Percentiles rank a stretch among this genome's conserved stretches.
Conservation (phyloP, 2,797 vertebrate genomes). For the Hapalemur alaotrensis region DNA sequence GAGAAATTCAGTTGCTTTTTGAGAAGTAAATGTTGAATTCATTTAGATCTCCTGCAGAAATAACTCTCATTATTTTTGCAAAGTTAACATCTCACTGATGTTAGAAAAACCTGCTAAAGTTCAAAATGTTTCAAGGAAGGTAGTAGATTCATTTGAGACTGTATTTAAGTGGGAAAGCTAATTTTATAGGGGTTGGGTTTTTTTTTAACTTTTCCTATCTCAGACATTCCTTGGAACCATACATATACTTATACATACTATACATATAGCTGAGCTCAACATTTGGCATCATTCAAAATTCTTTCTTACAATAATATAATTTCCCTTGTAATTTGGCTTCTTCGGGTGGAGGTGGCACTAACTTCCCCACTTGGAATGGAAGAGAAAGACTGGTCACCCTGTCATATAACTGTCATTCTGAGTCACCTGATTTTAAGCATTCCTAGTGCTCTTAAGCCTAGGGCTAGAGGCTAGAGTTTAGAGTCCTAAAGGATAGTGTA, state of each 20-base stretch:
- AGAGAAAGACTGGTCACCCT: neutral
- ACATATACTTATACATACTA: neutral
- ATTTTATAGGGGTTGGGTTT: neutral
- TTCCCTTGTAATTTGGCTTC: neutral
- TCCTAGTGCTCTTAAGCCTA: neutral
- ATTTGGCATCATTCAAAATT: neutral
- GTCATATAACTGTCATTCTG: neutral
- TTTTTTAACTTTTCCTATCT: neutral
- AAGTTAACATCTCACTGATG: neutral
- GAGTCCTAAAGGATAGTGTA: neutral
- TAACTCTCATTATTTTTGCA: neutral
- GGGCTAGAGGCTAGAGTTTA: neutral
- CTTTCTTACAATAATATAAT: neutral
- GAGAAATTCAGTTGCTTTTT: neutral
- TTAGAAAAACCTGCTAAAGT: neutral
- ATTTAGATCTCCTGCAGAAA: neutral
- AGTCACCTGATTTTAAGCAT: neutral
- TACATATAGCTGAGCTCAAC: neutral
- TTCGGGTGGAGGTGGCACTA: neutral
- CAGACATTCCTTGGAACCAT: neutral
- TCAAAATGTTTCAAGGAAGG: neutral
- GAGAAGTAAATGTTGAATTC: neutral
- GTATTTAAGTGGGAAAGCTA: neutral
- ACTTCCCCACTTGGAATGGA: neutral
- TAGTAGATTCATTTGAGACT: neutral